Evolutionary conservation across 2,797 vertebrate species (phyloP), one percentile per base, ranked within the genome.

Genomic region (Clamator glandarius): DNA sequence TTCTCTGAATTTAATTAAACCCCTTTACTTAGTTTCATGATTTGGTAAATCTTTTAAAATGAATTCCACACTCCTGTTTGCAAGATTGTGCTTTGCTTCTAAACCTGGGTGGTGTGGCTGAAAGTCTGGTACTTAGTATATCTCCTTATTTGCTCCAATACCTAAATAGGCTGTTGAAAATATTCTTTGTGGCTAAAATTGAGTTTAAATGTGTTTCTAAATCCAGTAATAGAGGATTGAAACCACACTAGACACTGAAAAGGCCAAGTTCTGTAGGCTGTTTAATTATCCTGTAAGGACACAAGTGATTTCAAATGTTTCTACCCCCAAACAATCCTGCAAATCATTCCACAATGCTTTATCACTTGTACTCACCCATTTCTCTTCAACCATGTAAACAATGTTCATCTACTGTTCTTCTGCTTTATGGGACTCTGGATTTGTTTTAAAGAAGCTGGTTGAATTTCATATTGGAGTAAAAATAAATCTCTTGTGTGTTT

Each of bases 1-100:
- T 84, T 44, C 63, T 69, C 76, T 92, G 79, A 78, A 69, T 91
- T 92, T 89, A 95, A 92, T 94, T 96, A 93, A 94, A 95, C 76
- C 33, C 13, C 19, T 91, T 89, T 93, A 69, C 31, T 82, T 89
- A 75, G 29, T 83, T 92, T 93, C 68, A 83, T 66, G 51, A 85
- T 42, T 89, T 95, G 79, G 89, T 91, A 91, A 87, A 81, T 95
- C 84, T 91, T 89, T 78, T 75, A 7, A 86, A 95, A 94, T 90
- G 3, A 87, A 81, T 87, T 80, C 62, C 29, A 62, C 26, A 29
- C 11, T 90, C 64, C 36, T 62, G 35, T 80, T 90, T 93, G 35
- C 67, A 85, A 81, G 76, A n/a, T 3, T 41, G 7, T 64, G 19
- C 73, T 93, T 91, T 90, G 59, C 52, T 79, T 82, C 77, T 35